Percentiles rank a stretch among this genome's conserved stretches.
Conservation (phyloP, 2,797 vertebrate genomes). For the Morus bassanus region DNA sequence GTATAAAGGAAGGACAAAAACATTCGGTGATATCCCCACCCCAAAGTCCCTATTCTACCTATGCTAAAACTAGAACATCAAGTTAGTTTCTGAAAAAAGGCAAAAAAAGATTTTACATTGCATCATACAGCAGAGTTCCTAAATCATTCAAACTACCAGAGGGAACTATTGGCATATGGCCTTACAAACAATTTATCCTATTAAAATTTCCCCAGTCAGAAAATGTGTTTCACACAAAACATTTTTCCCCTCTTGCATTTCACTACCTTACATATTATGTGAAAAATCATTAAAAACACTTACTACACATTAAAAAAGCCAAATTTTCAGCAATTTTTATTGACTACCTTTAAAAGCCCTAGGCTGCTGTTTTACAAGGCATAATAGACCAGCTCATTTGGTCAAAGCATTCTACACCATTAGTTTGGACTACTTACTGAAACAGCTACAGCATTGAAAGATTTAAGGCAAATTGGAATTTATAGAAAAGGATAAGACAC, state of each 20-base stretch:
- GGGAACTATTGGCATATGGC: slow-evolving; percentile 79
- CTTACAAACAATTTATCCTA: slow-evolving; percentile 90
- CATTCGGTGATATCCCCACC: slow-evolving; percentile 80
- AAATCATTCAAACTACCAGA: slow-evolving; percentile 89
- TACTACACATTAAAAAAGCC: slow-evolving; percentile 86
- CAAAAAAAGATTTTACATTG: slow-evolving; percentile 84
- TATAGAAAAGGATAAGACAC: slow-evolving; percentile 87
- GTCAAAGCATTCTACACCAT: slow-evolving; percentile 83
- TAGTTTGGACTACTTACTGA: slow-evolving; percentile 85
- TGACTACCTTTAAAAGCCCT: slow-evolving; percentile 88
- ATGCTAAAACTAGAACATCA: slow-evolving; percentile 86
- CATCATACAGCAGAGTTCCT: slow-evolving; percentile 88
- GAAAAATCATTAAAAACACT: slow-evolving; percentile 88
- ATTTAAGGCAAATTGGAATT: slow-evolving; percentile 95
- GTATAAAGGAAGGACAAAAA: slow-evolving; percentile 84
- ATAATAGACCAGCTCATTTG: slow-evolving; percentile 85
- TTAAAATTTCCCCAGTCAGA: slow-evolving; percentile 86
- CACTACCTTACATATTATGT: slow-evolving; percentile 83
- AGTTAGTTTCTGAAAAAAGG: slow-evolving; percentile 81
- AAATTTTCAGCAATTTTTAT: slow-evolving; percentile 87
- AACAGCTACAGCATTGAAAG: slow-evolving; percentile 90
- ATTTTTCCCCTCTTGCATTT: slow-evolving; percentile 81
- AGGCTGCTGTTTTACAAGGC: slow-evolving; percentile 90
- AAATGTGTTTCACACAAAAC: slow-evolving; percentile 88
- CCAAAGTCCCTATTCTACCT: slow-evolving; percentile 76